Percentiles rank a stretch among this genome's conserved stretches.
Evolutionary conservation across 2,888 invertebrate genomes (phyloP).

Genomic region (Tinea pellionella): DNA sequence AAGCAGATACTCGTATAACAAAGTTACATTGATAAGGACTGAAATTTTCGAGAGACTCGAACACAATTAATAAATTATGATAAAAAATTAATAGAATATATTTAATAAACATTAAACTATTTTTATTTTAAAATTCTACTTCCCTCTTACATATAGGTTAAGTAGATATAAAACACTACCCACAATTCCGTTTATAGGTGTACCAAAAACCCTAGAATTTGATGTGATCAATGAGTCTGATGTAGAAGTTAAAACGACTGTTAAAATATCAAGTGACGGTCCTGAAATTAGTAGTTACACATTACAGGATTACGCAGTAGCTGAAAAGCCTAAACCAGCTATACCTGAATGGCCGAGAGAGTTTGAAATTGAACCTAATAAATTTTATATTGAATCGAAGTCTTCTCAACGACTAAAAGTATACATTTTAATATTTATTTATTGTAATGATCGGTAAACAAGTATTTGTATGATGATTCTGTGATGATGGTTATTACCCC

Average conservation of each 20-base stretch:
- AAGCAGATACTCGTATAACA: too few relatives aligned
- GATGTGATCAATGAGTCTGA: slow-evolving; percentile 65
- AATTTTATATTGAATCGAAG: slow-evolving; percentile 55
- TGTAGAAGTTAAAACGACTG: slow-evolving; percentile 61
- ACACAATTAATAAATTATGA: too few relatives aligned
- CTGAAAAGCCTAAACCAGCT: slow-evolving; percentile 40
- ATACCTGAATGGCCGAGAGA: slow-evolving; percentile 64
- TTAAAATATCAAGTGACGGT: slow-evolving; percentile 65
- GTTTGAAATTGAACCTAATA: slow-evolving; percentile 57
- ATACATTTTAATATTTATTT: slow-evolving; percentile 16
- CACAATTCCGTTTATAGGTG: slow-evolving; percentile 40
- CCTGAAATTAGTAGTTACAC: slow-evolving; percentile 60
- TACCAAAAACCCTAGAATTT: slow-evolving; percentile 51
- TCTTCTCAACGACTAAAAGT: slow-evolving; percentile 54
- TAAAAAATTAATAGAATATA: too few relatives aligned
- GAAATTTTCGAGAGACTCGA: too few relatives aligned
- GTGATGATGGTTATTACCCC: too few relatives aligned
- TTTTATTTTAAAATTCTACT: too few relatives aligned
- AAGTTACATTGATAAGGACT: too few relatives aligned
- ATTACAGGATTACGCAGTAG: slow-evolving; percentile 50
- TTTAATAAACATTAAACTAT: too few relatives aligned
- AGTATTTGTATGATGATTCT: too few relatives aligned
- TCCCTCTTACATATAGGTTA: too few relatives aligned
- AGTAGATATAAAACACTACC: too few relatives aligned
- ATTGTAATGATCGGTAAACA: background rate